These are phyloP conservation scores for Brienomyrus longianalis DNA, from an alignment of 2,113 vertebrate species.

Conservation along the genomic window DNA sequence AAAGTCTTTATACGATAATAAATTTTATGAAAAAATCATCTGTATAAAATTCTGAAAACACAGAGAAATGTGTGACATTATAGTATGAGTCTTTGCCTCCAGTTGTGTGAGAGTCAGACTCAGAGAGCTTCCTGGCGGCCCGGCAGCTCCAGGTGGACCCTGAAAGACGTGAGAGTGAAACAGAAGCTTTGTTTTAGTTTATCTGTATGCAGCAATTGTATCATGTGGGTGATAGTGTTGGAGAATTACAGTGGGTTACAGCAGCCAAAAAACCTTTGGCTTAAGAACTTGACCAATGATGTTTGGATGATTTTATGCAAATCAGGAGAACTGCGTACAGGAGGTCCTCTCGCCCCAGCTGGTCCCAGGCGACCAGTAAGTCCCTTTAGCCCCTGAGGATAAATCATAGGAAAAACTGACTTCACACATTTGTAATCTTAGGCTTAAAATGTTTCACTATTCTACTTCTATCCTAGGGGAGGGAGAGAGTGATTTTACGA, in stretches of 20 bases:
- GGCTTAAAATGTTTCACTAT: not conserved
- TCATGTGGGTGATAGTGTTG: not conserved
- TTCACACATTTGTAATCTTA: not conserved
- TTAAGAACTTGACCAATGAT: not conserved
- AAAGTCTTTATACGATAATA: not conserved
- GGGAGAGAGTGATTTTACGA: not conserved
- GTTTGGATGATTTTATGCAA: not conserved
- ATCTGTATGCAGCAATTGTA: not conserved
- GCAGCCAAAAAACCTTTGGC: not conserved
- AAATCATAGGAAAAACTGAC: conserved; percentile 3
- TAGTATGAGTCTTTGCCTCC: conserved; percentile 45
- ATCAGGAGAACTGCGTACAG: conserved; percentile 47
- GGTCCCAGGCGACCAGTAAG: conserved; percentile 53
- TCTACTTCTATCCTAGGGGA: not conserved
- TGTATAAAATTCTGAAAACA: not conserved
- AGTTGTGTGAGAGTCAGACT: conserved; percentile 55
- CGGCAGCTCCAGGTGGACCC: conserved; percentile 61
- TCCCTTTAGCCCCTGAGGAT: conserved; percentile 65
- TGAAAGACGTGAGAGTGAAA: conserved; percentile 34
- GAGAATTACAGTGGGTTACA: not conserved
- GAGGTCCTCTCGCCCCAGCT: conserved; percentile 48
- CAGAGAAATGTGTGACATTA: not conserved
- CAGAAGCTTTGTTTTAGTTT: not conserved
- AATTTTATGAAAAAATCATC: not conserved
- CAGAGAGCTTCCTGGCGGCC: conserved; percentile 48